Base-by-base conservation (phyloP, 2,797 vertebrate genomes). In the Clamator glandarius region DNA sequence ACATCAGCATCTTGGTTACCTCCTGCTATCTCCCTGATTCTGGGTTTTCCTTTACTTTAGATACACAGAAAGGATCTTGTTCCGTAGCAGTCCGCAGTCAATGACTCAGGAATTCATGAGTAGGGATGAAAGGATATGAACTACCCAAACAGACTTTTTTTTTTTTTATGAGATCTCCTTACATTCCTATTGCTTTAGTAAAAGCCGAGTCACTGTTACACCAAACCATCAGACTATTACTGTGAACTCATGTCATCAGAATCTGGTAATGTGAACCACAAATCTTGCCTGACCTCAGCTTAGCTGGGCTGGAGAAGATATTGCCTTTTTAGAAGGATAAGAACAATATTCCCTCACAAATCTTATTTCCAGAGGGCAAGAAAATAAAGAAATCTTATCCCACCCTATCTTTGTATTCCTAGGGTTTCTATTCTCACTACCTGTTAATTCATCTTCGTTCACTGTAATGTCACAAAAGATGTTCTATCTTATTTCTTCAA, bases 51-150 rank as follows among this genome's bases (percentile, higher is more conserved):
- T 94, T 82, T 82, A 35, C 36, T 78, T 69, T 12, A 78, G 72
- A 73, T 58, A 82, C 63, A 84, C 82, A 88, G 68, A 89, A 89
- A 92, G 11, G 25, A 42, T 28, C 62, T 90, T 95, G 94, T 96
- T 96, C 96, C n/a, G 95, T 96, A 96, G 92, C 66, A 93, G 62
- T 51, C 46, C 51, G 68, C 58, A 67, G 84, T 77, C 87, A 89
- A 72, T 70, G 74, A 52, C 95, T 81, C 35, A 83, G 72, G 94
- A 95, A 95, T 94, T 91, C 79, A 51, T 95, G 93, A 94, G 92
- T 25, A 95, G 84, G 73, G 87, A 95, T 92, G 90, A 96, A 96
- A 95, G 92, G 94, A 95, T 96, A 92, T 68, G 51, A 95, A 92
- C 69, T 91, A 94, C 95, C 76, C 89, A 84, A 91, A 86, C 10